phyloP scores from a whole-genome alignment of 2,797 vertebrate genomes.

The Dicrostonyx torquatus region DNA sequence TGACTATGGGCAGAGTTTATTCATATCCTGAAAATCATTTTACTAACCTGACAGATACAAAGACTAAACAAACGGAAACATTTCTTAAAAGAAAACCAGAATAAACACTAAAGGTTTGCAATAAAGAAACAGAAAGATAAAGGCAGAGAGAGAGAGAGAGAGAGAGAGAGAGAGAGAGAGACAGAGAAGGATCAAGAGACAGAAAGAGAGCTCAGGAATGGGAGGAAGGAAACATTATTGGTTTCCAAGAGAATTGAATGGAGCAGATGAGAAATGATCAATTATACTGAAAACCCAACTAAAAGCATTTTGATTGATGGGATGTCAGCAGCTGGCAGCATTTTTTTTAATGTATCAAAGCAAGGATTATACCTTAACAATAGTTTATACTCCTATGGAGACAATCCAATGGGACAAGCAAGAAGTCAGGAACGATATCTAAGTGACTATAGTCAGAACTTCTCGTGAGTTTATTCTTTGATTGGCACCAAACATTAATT shows the following conservation, averaged over 20 bases:
- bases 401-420: constrained; percentile 25
- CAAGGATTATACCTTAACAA: not conserved
- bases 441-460: not conserved
- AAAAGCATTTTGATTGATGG: constrained; percentile 7
- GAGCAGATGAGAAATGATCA: not conserved
- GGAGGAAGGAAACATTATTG: not conserved
- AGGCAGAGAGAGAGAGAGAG: not conserved
- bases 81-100: not conserved
- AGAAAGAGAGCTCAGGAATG: not conserved
- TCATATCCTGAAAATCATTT: constrained; percentile 7
- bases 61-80: not conserved
- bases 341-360: not conserved
- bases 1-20: not conserved
- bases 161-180: not conserved
- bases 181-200: not conserved
- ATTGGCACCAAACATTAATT: not conserved
- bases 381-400: not conserved
- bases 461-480: not conserved
- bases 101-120: not conserved
- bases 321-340: not conserved
- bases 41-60: not conserved
- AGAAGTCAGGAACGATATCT: not conserved
- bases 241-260: constrained; percentile 15
- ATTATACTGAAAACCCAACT: constrained; percentile 8
- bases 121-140: not conserved